These are phyloP conservation scores for Hyles vespertilio DNA, from an alignment of 1,140 invertebrate genomes.

Conservation along the genomic window DNA sequence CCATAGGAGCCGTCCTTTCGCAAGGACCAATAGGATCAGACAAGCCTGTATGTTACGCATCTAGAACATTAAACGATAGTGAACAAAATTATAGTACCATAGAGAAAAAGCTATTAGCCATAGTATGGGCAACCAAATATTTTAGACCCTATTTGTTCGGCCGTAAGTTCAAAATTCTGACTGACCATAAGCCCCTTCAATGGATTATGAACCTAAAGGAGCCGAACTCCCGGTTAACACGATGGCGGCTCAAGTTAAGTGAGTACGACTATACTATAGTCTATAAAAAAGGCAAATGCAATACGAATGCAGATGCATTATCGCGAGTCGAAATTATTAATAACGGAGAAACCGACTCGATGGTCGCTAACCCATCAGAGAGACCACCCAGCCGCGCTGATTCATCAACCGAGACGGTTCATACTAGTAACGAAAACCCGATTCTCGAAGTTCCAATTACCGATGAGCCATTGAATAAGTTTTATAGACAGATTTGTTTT, in stretches of 20 bases:
- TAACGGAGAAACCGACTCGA: conserved; percentile 5
- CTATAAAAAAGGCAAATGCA: conserved; percentile 10
- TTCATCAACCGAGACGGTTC: conserved; percentile 6
- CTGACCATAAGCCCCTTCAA: conserved; percentile 7
- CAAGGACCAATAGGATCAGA: conserved; percentile 14
- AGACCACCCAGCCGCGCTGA: neutral
- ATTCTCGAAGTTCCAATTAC: conserved; percentile 18
- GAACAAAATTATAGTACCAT: conserved; percentile 10
- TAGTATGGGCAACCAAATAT: conserved; percentile 11
- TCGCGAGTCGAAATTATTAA: conserved; percentile 11
- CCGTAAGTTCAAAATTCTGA: conserved; percentile 7
- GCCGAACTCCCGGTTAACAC: conserved; percentile 6
- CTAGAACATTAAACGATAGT: conserved; percentile 9
- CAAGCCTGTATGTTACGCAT: conserved; percentile 11
- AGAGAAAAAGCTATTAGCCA: conserved; percentile 6
- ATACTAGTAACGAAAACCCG: conserved; percentile 14
- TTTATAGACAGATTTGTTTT: conserved; percentile 12
- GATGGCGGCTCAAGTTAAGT: conserved; percentile 11
- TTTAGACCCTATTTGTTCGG: conserved; percentile 10
- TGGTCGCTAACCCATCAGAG: conserved; percentile 5
- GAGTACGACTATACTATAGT: conserved; percentile 11
- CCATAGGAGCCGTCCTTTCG: conserved; percentile 1
- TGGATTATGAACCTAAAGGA: conserved; percentile 10
- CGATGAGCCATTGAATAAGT: conserved; percentile 18
- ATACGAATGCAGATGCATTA: conserved; percentile 11